Evolutionary conservation across 1,140 invertebrate species (phyloP), one percentile per base, ranked within the genome.

Genomic region (Nixonia krombeini): DNA sequence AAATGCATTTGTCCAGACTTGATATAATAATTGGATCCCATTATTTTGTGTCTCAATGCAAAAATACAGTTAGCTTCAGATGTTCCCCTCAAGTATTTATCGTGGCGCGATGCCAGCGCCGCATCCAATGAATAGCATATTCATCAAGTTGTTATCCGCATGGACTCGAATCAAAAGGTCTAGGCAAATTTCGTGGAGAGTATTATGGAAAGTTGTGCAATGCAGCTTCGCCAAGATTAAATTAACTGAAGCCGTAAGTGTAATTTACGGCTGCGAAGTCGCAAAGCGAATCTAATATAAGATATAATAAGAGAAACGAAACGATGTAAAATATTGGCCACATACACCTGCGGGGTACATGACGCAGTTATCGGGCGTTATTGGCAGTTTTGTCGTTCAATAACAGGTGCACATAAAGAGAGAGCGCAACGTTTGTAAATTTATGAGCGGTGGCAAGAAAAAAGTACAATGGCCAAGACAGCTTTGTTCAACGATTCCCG

Each of bases 311-410:
- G 55, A 57, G 55, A 67, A 71, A 66, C 28, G 58, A 63, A 71
- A 67, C 53, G 38, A 56, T 45, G 46, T 59, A 44, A 47, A 71
- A 63, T 46, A 33, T 62, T 47, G 55, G 16, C 25, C 56, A 33
- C 26, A n/a, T n/a, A 25, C 41, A 35, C 47, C 61, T 51, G 63
- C 31, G 67, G 58, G 55, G 67, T 75, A 79, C 73, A 73, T 76
- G 78, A 78, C 63, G 73, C 73, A 76, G 76, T 82, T 80, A 79
- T 77, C 71, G 67, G 50, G 45, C 62, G 76, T 77, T 80, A 82
- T 81, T 83, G 79, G 75, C 77, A 82, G 75, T 79, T 79, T 79
- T 74, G 62, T 75, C 74, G 73, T 72, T 80, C 74, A 73, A 80
- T 81, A 81, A 75, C 78, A 81, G 79, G 73, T 79, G 74, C 70